Conservation (phyloP, 2,888 invertebrate species). For the Meiosimyza decipiens region DNA sequence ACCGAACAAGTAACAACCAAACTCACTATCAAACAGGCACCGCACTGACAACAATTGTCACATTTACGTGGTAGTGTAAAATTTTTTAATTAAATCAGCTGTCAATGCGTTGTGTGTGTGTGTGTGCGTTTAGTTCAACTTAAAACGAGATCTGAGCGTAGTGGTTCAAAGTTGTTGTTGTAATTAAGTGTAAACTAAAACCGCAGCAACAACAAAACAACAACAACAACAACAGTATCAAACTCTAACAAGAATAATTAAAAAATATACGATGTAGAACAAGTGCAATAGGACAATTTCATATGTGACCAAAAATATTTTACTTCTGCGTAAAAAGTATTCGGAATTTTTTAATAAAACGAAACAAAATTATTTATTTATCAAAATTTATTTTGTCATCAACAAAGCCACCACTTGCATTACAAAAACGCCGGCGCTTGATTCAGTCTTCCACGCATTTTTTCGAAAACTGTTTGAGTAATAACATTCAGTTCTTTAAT, state of each 20-base stretch:
- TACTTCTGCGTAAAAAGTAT: no score
- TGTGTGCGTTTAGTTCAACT: neutral
- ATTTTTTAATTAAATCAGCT: slow-evolving; percentile 18
- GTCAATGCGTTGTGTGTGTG: slow-evolving; percentile 4
- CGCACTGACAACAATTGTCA: slow-evolving; percentile 1
- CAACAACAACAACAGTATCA: neutral
- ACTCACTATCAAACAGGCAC: neutral
- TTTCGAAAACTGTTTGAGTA: no score
- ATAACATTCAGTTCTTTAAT: no score
- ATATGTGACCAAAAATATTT: no score
- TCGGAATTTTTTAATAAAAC: no score
- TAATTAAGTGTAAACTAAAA: slow-evolving; percentile 24
- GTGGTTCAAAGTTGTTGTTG: slow-evolving; percentile 19
- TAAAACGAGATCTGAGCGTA: neutral
- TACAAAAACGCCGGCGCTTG: no score
- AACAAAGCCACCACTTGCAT: no score
- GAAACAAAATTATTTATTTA: no score
- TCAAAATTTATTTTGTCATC: no score
- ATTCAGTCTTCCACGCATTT: no score
- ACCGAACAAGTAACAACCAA: neutral
- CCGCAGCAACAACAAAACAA: neutral
- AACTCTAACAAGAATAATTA: neutral
- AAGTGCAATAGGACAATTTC: neutral
- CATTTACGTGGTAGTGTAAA: neutral
- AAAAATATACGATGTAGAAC: neutral